A percentile compares a stretch with the other conserved stretches of the same genome.
Conservation (phyloP, 2,113 vertebrate species). For the Zosterops borbonicus region DNA sequence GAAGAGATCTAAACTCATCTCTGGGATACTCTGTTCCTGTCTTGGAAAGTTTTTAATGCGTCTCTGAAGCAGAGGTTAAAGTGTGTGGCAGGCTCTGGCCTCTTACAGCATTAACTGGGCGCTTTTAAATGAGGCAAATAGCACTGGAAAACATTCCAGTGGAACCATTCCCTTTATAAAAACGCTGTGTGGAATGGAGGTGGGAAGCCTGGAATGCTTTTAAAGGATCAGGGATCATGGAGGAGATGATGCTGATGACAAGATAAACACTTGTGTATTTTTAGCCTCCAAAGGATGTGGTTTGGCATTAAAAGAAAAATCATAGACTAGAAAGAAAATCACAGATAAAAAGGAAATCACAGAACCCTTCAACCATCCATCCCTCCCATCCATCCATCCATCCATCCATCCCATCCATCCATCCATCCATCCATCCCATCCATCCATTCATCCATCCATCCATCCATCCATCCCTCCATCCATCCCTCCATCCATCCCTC, state of each 20-base stretch:
- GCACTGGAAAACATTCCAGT: neutral
- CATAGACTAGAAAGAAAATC: neutral
- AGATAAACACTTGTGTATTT: neutral
- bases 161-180: neutral
- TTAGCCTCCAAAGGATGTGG: neutral
- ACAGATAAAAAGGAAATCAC: neutral
- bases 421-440: too few species aligned
- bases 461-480: neutral
- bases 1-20: slow-evolving; percentile 13
- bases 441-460: neutral
- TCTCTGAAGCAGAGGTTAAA: neutral
- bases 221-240: neutral
- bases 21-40: neutral
- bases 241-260: neutral
- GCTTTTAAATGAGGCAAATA: neutral
- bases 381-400: too few species aligned
- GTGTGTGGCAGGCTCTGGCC: neutral
- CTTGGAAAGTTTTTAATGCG: neutral
- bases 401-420: neutral
- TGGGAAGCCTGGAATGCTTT: neutral
- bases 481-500: neutral
- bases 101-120: neutral
- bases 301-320: neutral
- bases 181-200: neutral
- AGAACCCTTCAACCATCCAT: neutral